Evolutionary conservation across 2,113 vertebrate genomes (phyloP), one percentile per base, ranked within the genome.

Genomic region (Xiphophorus maculatus): DNA sequence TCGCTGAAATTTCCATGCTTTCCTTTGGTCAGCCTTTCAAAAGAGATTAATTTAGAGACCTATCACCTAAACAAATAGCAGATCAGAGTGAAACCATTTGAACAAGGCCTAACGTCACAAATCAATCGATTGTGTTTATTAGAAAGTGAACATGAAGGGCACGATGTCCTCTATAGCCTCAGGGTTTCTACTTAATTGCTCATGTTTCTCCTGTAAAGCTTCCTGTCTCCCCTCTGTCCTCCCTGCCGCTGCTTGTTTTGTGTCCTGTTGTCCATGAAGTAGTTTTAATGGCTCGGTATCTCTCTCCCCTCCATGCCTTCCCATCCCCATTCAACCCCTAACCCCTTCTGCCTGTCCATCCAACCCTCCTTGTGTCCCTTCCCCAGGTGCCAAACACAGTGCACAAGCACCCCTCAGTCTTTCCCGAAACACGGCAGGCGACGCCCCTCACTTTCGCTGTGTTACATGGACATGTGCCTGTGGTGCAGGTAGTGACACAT

Each of bases 381-480:
- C 96, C 96, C 93, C 96, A 99, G 98, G 98, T 99, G 94, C 96
- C 98, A 95, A 98, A 96, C 96, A 96, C 97, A 95, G 96, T 97
- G 93, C 98, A 98, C 95, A 98, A 96, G 96, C 96, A 96, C 93
- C 97, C 97, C 95, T 99, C 97, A 94, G 96, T 99, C 94, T 98
- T 97, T 93, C 96, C 97, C 2, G 98, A 99, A 96, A 98, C 96
- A 75, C 96, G 97, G 92, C 98, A 99, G 95, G 98, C 96, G 95
- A 99, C 98, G 88, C 95, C 98, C 88, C 96, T 99, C 95, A 99
- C 98, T 91, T 99, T 99, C 93, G 97, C 98, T 89, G 97, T 99
- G 94, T 97, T 99, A 87, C 97, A 98, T 90, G 97, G 97, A 95
- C 98, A 99, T 94, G 96, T 99, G 94, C 97, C 98, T 92, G 97